Percentiles rank a stretch among this genome's conserved stretches.
phyloP scores from a whole-genome alignment of 1,140 invertebrate species.

The Ceratosolen fusciceps region DNA sequence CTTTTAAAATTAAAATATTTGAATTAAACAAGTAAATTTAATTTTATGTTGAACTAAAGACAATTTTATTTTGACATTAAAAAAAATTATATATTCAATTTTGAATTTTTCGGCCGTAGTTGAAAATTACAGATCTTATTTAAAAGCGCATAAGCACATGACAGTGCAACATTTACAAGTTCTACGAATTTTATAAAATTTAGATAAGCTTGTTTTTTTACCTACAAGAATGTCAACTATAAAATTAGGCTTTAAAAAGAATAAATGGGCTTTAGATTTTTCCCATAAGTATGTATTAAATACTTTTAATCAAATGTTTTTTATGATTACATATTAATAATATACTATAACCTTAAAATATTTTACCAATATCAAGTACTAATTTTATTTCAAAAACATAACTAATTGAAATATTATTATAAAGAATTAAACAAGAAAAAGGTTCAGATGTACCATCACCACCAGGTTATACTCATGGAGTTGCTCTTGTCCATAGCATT shows the following conservation, averaged over 20 bases:
- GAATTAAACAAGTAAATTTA: too few species aligned
- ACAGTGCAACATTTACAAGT: too few species aligned
- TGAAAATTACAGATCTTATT: too few species aligned
- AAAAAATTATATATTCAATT: too few species aligned
- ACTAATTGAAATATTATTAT: constrained; percentile 35
- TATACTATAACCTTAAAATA: constrained; percentile 18
- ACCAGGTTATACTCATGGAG: constrained; percentile 85
- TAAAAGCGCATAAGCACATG: too few species aligned
- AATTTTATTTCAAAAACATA: not conserved
- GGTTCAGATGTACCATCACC: constrained; percentile 78
- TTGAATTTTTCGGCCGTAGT: too few species aligned
- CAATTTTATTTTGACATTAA: too few species aligned
- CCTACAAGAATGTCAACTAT: constrained; percentile 53
- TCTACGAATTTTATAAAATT: not conserved
- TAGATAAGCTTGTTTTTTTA: not conserved
- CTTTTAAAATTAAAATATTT: too few species aligned
- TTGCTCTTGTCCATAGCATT: constrained; percentile 80
- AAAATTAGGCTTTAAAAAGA: constrained; percentile 64
- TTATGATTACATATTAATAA: constrained; percentile 21
- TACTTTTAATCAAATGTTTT: too few species aligned
- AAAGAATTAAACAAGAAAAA: constrained; percentile 68
- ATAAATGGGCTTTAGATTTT: constrained; percentile 72
- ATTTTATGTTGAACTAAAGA: too few species aligned
- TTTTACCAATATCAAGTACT: constrained; percentile 14
- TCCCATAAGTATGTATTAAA: constrained; percentile 65